Evolutionary conservation across 1,140 invertebrate genomes (phyloP), one percentile per base, ranked within the genome.

Genomic region (Leptopilina boulardi): DNA sequence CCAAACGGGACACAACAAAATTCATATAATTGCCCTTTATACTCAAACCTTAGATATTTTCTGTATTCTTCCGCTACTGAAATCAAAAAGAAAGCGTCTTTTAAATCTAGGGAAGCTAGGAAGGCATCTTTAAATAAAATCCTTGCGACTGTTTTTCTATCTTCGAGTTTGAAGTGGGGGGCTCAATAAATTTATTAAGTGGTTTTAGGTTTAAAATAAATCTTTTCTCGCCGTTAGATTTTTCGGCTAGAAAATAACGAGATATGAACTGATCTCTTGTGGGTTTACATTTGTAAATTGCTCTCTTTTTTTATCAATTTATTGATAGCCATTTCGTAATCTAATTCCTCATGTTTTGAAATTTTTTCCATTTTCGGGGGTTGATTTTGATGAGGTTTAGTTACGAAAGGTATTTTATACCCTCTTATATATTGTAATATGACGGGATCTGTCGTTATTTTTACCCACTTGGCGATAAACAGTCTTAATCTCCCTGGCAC

Each of bases 121-220:
- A 71, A 84, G 70, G 34, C 75, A 78, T 80, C 66, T 47, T 47
- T 51, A 70, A 73, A 30, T 34, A 34, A 3, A 54, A 23, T 6
- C 70, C 34, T 23, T 42, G 51, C 8, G n/a, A n/a, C 44, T n/a
- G 44, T 76, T 26, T 34, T 18, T 70, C 77, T 75, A 51, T 85
- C 79, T 70, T 87, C 82, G 66, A 87, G 47, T 76, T 84, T 87
- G 73, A 87, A 87, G 66, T 85, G 84, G 71, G 73, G n/a, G 82
- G 71, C 15, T n/a, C 0, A 5, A 87, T 66, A 75, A 82, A 86
- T 42, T 77, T 30, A 80, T 87, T 87, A 5, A 85, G 59, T 9
- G 75, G 41, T 79, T 85, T 83, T 15, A 81, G 73, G 78, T 87
- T 75, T 1, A 76, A 74, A n/a, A 80, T 76, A 54, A 80, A 76